These are phyloP conservation scores for Lampris incognitus DNA, from an alignment of 2,113 vertebrate genomes.

Conservation along the genomic window DNA sequence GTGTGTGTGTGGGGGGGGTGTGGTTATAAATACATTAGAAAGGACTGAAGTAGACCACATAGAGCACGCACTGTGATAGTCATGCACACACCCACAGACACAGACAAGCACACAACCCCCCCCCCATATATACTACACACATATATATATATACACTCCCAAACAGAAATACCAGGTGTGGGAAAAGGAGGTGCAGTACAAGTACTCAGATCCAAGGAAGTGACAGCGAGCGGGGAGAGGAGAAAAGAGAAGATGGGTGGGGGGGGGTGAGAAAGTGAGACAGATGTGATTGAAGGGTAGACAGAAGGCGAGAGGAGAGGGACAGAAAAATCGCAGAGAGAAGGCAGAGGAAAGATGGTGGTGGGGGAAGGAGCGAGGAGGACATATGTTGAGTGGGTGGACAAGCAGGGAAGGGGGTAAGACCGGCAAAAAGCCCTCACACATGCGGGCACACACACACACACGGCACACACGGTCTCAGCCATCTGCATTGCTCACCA, in stretches of 20 bases:
- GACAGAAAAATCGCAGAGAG: background rate
- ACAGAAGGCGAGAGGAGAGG: conserved; percentile 28
- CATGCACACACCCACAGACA: background rate
- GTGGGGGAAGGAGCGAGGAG: conserved; percentile 18
- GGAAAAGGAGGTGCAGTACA: background rate
- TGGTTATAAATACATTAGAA: conserved; percentile 74
- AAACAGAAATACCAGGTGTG: background rate
- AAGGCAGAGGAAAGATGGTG: background rate
- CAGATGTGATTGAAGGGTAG: background rate
- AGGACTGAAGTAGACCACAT: conserved; percentile 54
- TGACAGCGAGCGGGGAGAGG: conserved; percentile 16
- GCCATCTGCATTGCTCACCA: conserved; percentile 75
- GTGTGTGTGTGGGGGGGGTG: conserved; percentile 44
- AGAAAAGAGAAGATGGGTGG: conserved; percentile 37
- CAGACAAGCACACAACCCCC: conserved; percentile 29
- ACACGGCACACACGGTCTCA: conserved; percentile 27
- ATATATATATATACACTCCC: background rate
- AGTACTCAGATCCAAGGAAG: background rate
- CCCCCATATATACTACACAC: conserved; percentile 23
- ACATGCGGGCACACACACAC: conserved; percentile 35
- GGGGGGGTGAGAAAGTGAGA: background rate
- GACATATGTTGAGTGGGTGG: conserved; percentile 81
- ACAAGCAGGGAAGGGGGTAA: conserved; percentile 62
- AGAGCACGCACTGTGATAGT: conserved; percentile 35
- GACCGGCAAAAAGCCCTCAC: conserved; percentile 60